Percentiles rank a stretch among this genome's conserved stretches.
Evolutionary conservation across 2,888 invertebrate species (phyloP).

Genomic region (Erynnis tages): DNA sequence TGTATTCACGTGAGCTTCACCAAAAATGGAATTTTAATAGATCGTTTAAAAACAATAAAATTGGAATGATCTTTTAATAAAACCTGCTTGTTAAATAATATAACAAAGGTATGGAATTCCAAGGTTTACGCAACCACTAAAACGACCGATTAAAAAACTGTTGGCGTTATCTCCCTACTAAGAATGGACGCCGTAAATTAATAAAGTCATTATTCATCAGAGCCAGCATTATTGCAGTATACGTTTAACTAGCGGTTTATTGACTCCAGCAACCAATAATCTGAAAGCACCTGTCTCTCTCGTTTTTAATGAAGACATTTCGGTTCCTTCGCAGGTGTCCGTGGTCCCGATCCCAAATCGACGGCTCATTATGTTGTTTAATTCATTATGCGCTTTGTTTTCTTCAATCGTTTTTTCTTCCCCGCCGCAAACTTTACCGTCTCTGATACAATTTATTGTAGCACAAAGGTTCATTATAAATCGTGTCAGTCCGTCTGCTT

Average conservation of each 20-base stretch:
- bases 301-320: constrained; percentile 76
- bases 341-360: constrained; percentile 49
- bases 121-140: background rate
- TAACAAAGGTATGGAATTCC: too few relatives aligned
- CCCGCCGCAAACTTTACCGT: constrained; percentile 66
- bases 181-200: constrained; percentile 19
- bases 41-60: too few relatives aligned
- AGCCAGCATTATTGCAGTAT: constrained; percentile 37
- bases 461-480: constrained; percentile 72
- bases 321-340: constrained; percentile 69
- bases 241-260: constrained; percentile 43
- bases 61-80: too few relatives aligned
- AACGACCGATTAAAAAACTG: background rate
- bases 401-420: constrained; percentile 58
- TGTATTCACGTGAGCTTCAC: too few relatives aligned
- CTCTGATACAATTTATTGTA: constrained; percentile 65
- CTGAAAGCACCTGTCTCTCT: constrained; percentile 66
- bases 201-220: constrained; percentile 26
- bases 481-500: constrained; percentile 57
- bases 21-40: too few relatives aligned
- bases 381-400: constrained; percentile 79
- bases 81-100: too few relatives aligned
- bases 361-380: constrained; percentile 72
- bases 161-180: background rate
- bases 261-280: constrained; percentile 52